These are phyloP conservation scores for Thomomys bottae DNA, from an alignment of 2,113 vertebrate species.

Conservation along the genomic window DNA sequence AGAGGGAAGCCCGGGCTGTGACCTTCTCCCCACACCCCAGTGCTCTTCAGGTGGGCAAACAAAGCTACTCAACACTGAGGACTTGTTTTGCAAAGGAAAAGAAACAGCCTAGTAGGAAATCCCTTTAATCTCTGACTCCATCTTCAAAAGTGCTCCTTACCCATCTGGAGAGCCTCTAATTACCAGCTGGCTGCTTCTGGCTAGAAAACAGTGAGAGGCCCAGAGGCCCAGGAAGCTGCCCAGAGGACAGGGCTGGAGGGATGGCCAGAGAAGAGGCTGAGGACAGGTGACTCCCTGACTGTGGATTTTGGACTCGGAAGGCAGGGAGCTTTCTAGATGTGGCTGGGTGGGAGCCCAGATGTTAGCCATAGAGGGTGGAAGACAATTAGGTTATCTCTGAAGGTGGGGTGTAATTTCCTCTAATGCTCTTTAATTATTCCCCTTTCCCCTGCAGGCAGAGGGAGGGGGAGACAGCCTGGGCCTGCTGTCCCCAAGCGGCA, in stretches of 20 bases:
- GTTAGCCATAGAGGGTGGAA: constrained; percentile 18
- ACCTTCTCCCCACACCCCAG: no score
- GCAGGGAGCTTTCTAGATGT: neutral
- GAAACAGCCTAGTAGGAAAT: constrained; percentile 7
- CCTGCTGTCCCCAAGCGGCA: accelerated
- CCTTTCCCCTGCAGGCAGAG: constrained; percentile 63
- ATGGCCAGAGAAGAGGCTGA: neutral
- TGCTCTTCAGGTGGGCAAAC: neutral
- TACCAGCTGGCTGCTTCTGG: constrained; percentile 17
- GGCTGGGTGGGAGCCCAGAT: neutral
- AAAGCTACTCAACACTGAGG: neutral
- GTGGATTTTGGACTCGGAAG: neutral
- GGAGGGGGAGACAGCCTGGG: constrained; percentile 12
- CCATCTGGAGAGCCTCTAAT: constrained; percentile 63
- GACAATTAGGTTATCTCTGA: constrained; percentile 62
- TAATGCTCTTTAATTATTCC: constrained; percentile 75
- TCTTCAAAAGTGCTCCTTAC: constrained; percentile 58
- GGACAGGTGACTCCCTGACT: neutral
- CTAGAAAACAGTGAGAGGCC: neutral
- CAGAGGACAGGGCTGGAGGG: neutral
- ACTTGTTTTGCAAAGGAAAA: neutral
- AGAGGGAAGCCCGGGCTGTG: neutral
- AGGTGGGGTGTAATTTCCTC: constrained; percentile 74
- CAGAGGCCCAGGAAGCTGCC: neutral
- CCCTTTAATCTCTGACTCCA: constrained; percentile 50